Conservation (phyloP, 2,797 vertebrate genomes). For the Perodicticus potto region DNA sequence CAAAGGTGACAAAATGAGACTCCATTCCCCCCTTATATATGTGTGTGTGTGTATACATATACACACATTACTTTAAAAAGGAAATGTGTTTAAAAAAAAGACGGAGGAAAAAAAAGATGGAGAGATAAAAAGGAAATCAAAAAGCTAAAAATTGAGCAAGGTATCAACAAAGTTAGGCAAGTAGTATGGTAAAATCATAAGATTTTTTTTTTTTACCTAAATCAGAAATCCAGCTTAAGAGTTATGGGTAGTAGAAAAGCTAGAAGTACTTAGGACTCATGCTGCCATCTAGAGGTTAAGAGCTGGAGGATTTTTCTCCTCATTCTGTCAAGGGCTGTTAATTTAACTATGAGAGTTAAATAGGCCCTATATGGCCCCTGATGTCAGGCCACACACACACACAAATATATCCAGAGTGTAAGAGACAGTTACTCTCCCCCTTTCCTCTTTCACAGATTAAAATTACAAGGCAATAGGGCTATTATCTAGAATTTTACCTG, state of each 20-base stretch:
- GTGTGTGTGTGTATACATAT: too few species aligned
- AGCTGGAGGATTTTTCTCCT: neutral
- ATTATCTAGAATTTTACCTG: constrained; percentile 39
- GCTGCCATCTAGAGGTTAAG: constrained; percentile 88
- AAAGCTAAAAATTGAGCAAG: constrained; percentile 33
- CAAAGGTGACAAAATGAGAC: too few species aligned
- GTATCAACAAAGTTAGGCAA: constrained; percentile 51
- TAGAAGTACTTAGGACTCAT: constrained; percentile 71
- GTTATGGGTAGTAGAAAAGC: neutral
- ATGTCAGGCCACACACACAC: neutral
- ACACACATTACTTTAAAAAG: constrained; percentile 16
- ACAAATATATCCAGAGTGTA: neutral
- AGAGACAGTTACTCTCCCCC: constrained; percentile 25
- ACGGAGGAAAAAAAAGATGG: too few species aligned
- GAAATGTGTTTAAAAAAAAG: constrained; percentile 2
- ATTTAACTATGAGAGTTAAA: constrained; percentile 42
- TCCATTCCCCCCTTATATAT: too few species aligned
- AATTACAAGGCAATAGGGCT: constrained; percentile 35
- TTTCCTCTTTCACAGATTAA: neutral
- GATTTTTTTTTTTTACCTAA: neutral
- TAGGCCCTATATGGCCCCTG: neutral
- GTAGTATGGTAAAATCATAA: constrained; percentile 13
- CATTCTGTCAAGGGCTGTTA: neutral
- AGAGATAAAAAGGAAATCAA: constrained; percentile 14
- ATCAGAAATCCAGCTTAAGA: constrained; percentile 57